Evolutionary conservation across 2,797 vertebrate genomes (phyloP).

Genomic region (Tiaroga cobitis): DNA sequence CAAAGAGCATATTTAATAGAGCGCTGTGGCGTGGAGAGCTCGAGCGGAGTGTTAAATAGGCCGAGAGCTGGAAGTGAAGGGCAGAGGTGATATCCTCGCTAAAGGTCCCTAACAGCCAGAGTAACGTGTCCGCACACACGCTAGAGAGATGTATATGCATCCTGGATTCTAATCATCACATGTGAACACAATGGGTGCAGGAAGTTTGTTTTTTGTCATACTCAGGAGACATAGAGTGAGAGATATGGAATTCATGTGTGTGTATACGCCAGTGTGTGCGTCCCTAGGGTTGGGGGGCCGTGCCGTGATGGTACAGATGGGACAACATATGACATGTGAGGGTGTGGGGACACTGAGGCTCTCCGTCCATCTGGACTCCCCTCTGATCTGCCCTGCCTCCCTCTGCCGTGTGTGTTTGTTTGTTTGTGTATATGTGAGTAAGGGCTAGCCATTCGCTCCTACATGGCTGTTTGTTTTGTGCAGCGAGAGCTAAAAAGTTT

Average conservation of each 20-base stretch:
- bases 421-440: constrained; percentile 67
- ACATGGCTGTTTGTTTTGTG: constrained; percentile 23
- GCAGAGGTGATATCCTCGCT: constrained; percentile 55
- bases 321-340: constrained; percentile 87
- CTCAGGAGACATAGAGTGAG: constrained; percentile 10
- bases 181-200: constrained; percentile 39
- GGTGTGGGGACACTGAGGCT: constrained; percentile 70
- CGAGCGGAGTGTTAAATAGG: constrained; percentile 53
- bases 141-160: neutral
- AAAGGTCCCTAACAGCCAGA: constrained; percentile 42
- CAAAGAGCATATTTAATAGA: constrained; percentile 60
- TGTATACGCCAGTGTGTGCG: constrained; percentile 61
- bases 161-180: neutral
- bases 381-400: constrained; percentile 80
- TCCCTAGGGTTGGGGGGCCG: constrained; percentile 79
- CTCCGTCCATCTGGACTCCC: constrained; percentile 82
- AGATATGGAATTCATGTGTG: constrained; percentile 43
- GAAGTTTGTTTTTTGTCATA: constrained; percentile 26
- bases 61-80: constrained; percentile 51
- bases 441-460: constrained; percentile 48
- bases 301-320: constrained; percentile 84
- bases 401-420: constrained; percentile 69
- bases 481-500: neutral
- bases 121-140: constrained; percentile 21
- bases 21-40: constrained; percentile 40